Base-by-base conservation (phyloP, 2,113 vertebrate species). In the Hippocampus guttulatus region DNA sequence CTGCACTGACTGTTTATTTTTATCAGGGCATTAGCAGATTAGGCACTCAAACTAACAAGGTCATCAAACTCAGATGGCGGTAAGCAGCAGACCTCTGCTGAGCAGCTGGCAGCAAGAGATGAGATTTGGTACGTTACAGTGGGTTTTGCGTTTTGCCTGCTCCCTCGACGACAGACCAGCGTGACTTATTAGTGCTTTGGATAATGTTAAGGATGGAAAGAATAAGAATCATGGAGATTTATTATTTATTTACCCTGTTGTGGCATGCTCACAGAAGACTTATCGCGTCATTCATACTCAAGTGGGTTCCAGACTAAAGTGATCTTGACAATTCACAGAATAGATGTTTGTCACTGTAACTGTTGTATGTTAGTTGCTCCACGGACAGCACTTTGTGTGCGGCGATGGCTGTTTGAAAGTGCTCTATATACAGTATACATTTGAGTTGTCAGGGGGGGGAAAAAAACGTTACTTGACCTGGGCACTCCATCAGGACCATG, bases 41-140 rank as follows among this genome's bases (percentile, higher is more conserved):
- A 92, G 88, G 86, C 88, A 90, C 90, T 91, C 85, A 84, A 89
- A 87, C 91, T 92, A 91, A 92, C 87, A 89, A 90, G 91, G 91
- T 91, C 89, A 91, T 90, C 88, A 88, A 88, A 86, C 87, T 84
- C 70, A 69, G 81, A 86, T 78, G 83, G 76, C 85, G 79, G 86
- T 75, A 82, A 85, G 84, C 83, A 81, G 83, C 74, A 79, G 85
- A 84, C 81, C 83, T 85, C 75, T 78, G 78, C 78, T 70, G 69
- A 85, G 81, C 82, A 51, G 71, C 84, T 76, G 80, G 71, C 77
- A 76, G 49, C 77, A 73, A 23, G 66, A 64, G 69, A 45, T 58
- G 69, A 82, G 70, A 79, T 85, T 78, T 73, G 75, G 58, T 83
- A 67, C n/a, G 72, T 83, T 85, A 58, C 67, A 68, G 69, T 61